A percentile compares a stretch with the other conserved stretches of the same genome.
Evolutionary conservation across 1,140 invertebrate genomes (phyloP).

Genomic region (Eupeodes corollae): DNA sequence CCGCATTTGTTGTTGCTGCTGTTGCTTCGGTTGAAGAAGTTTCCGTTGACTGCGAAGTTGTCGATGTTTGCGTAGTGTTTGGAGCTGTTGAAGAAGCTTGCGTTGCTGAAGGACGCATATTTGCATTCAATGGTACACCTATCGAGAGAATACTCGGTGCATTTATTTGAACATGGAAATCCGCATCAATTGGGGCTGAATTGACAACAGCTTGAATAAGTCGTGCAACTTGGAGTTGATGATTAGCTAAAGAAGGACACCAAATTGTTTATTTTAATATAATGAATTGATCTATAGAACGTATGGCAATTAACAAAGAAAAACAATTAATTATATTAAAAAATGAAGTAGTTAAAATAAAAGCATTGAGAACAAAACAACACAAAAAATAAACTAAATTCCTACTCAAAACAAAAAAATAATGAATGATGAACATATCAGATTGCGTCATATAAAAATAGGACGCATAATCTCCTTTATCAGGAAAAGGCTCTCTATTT

Average conservation of each 20-base stretch:
- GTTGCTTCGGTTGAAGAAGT: conserved; percentile 8
- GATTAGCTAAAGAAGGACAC: conserved; percentile 23
- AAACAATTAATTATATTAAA: too few species aligned
- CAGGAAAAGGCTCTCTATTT: too few species aligned
- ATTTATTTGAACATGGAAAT: conserved; percentile 29
- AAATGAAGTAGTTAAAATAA: too few species aligned
- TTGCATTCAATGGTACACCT: conserved; percentile 33
- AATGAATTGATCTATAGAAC: too few species aligned
- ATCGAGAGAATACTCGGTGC: conserved; percentile 27
- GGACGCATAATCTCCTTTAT: too few species aligned
- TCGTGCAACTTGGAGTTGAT: conserved; percentile 34
- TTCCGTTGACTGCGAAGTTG: conserved; percentile 5
- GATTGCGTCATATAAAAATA: too few species aligned
- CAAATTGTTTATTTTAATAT: too few species aligned
- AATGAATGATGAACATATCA: too few species aligned
- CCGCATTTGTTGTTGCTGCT: conserved; percentile 7
- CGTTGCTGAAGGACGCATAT: conserved; percentile 11
- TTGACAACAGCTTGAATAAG: conserved; percentile 48
- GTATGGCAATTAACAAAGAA: too few species aligned
- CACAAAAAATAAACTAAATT: too few species aligned
- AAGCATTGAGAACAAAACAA: too few species aligned
- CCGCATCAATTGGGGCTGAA: conserved; percentile 17
- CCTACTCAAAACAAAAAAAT: too few species aligned
- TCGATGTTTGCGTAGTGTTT: conserved; percentile 5
- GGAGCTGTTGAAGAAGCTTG: conserved; percentile 4